phyloP scores from a whole-genome alignment of 2,888 invertebrate genomes.

The Melieria picta region DNA sequence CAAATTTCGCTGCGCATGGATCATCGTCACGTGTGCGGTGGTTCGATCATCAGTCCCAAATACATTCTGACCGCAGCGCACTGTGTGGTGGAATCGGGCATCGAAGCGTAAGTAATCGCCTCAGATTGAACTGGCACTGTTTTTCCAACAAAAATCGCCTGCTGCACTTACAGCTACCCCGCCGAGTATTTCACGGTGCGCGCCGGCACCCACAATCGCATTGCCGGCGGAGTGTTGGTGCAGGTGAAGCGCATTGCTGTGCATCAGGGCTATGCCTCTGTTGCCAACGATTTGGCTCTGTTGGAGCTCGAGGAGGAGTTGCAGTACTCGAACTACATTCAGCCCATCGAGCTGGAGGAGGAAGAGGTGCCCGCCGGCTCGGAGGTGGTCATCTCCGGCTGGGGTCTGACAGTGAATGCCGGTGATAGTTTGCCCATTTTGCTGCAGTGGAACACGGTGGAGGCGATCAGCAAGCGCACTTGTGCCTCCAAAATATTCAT shows the following conservation, averaged over 20 bases:
- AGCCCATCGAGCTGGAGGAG: constrained; percentile 42
- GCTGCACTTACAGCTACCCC: constrained; percentile 37
- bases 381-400: constrained; percentile 49
- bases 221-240: constrained; percentile 49
- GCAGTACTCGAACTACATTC: constrained; percentile 41
- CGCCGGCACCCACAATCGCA: constrained; percentile 53
- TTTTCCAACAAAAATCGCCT: background rate
- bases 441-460: constrained; percentile 37
- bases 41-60: constrained; percentile 47
- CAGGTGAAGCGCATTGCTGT: constrained; percentile 47
- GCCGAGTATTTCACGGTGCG: constrained; percentile 49
- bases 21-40: constrained; percentile 48
- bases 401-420: constrained; percentile 45
- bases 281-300: constrained; percentile 48
- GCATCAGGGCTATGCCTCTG: constrained; percentile 41
- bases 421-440: constrained; percentile 40
- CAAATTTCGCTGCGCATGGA: constrained; percentile 54
- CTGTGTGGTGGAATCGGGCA: constrained; percentile 44
- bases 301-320: constrained; percentile 47
- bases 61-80: constrained; percentile 51
- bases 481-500: constrained; percentile 36
- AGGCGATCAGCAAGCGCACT: constrained; percentile 33
- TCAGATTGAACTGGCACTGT: background rate
- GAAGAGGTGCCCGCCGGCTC: constrained; percentile 45
- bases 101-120: constrained; percentile 27